Base-by-base conservation (phyloP, 2,888 invertebrate genomes). In the Cephonodes hylas region DNA sequence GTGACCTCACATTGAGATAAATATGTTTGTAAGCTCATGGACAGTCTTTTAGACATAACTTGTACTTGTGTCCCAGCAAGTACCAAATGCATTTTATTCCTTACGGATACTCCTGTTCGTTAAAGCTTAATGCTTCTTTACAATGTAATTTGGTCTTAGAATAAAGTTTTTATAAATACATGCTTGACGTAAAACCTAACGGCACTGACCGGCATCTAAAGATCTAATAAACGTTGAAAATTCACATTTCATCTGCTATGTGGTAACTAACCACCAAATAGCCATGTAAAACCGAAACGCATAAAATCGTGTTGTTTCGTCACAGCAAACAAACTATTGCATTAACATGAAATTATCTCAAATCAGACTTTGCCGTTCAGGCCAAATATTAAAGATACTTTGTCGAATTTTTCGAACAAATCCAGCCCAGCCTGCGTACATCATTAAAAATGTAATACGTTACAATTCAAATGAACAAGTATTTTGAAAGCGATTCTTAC, bases 321-420 rank as follows among this genome's bases (percentile, higher is more conserved):
- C 31, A 59, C 45, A 59, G 45, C 27, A 59, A 57, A 38, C 22
- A 38, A 57, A 58, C 58, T 42, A 58, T 23, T 23, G 58, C 42
- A 58, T 46, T 42, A 5, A 18, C 13, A 46, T 46, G 10, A n/a
- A 58, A 58, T 34, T 20, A 22, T 34, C 34, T 58, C 23, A 58
- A 58, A 58, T 58, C 58, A 58, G 42, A 58, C 58, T 58, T 58
- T 42, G 20, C 22, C n/a, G 2, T 42, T n/a, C 13, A 20, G 22
- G 20, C 20, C 22, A 42, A 34, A n/a, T 18, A 56, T n/a, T 23
- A 42, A 58, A 42, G 31, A 56, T 31, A 56, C 56, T 56, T 56
- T 31, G 2, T 42, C 18, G 27, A 31, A 27, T 27, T 27, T 6
- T 44, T 31, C 15, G 27, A 27, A 27, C 53, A 3, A 18, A 10